Conservation (phyloP, 2,113 vertebrate genomes). For the Platysternon megacephalum region DNA sequence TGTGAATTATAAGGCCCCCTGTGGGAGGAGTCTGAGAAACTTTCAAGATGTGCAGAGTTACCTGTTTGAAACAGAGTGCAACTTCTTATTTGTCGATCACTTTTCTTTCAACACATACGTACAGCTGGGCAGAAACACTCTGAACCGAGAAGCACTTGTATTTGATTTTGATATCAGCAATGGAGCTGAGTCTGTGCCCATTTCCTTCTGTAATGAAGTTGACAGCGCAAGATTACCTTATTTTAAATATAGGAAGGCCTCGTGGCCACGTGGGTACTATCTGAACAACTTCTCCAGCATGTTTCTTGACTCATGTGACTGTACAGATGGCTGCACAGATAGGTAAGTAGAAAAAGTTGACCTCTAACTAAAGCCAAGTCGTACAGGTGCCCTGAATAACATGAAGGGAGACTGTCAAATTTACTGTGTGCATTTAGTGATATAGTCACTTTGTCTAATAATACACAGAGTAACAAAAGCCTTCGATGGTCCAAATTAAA, state of each 20-base stretch:
- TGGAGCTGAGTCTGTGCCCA: slow-evolving; percentile 84
- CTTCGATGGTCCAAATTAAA: background rate
- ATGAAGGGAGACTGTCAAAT: background rate
- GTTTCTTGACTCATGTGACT: slow-evolving; percentile 88
- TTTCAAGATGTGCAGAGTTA: slow-evolving; percentile 86
- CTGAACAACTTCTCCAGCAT: slow-evolving; percentile 80
- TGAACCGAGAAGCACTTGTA: slow-evolving; percentile 62
- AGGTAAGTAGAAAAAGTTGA: slow-evolving; percentile 59
- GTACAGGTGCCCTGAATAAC: background rate
- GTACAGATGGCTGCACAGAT: slow-evolving; percentile 87
- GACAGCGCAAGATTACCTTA: slow-evolving; percentile 75
- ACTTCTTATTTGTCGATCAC: slow-evolving; percentile 86
- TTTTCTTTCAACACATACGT: slow-evolving; percentile 91
- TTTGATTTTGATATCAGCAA: slow-evolving; percentile 88
- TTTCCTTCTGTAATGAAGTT: slow-evolving; percentile 85
- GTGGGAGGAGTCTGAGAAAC: slow-evolving; percentile 86
- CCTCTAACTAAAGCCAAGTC: background rate
- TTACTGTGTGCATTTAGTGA: background rate
- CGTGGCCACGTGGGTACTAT: slow-evolving; percentile 90
- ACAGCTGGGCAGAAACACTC: slow-evolving; percentile 74
- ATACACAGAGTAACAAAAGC: background rate
- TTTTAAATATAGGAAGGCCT: slow-evolving; percentile 90
- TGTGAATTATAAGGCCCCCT: slow-evolving; percentile 90
- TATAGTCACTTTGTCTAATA: background rate
- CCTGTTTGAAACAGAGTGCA: slow-evolving; percentile 84